Conservation (phyloP, 37 sponge, comb jelly and placozoan genomes). For the Halisarca cf. caerulea region DNA sequence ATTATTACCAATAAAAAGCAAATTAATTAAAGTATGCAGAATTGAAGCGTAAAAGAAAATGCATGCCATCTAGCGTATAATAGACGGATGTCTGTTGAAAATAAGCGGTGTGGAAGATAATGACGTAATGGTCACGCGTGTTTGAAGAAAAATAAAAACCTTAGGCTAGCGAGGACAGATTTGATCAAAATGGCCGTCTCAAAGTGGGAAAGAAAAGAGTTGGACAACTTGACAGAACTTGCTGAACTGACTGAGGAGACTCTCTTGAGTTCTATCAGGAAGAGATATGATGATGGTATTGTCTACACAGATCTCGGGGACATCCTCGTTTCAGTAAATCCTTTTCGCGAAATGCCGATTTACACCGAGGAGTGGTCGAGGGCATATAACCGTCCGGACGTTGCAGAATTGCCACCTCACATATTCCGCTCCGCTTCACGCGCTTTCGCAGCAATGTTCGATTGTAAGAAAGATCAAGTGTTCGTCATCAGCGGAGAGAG, state of each 20-base stretch:
- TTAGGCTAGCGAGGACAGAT: too few species aligned
- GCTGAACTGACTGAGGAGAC: slow-evolving; percentile 58
- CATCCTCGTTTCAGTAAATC: slow-evolving; percentile 79
- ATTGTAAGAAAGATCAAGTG: slow-evolving; percentile 70
- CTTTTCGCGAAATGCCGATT: slow-evolving; percentile 62
- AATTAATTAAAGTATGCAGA: too few species aligned
- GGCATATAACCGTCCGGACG: slow-evolving; percentile 36
- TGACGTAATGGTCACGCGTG: too few species aligned
- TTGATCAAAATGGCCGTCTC: too few species aligned
- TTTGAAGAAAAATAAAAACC: too few species aligned
- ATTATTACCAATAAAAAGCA: too few species aligned
- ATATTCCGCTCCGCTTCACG: slow-evolving; percentile 64
- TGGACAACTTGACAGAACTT: slow-evolving; percentile 76
- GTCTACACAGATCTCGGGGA: slow-evolving; percentile 87
- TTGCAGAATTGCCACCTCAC: slow-evolving; percentile 57
- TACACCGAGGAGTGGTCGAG: slow-evolving; percentile 46
- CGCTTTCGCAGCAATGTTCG: slow-evolving; percentile 68
- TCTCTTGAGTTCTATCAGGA: slow-evolving; percentile 44
- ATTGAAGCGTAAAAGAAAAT: too few species aligned
- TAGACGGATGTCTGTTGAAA: too few species aligned
- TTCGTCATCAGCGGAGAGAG: slow-evolving; percentile 90
- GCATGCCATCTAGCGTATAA: too few species aligned
- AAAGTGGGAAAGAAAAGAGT: slow-evolving; percentile 27
- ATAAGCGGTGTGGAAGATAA: too few species aligned
- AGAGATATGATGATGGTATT: slow-evolving; percentile 46